Conservation (phyloP, 2,888 invertebrate species). For the Eupithecia inturbata region DNA sequence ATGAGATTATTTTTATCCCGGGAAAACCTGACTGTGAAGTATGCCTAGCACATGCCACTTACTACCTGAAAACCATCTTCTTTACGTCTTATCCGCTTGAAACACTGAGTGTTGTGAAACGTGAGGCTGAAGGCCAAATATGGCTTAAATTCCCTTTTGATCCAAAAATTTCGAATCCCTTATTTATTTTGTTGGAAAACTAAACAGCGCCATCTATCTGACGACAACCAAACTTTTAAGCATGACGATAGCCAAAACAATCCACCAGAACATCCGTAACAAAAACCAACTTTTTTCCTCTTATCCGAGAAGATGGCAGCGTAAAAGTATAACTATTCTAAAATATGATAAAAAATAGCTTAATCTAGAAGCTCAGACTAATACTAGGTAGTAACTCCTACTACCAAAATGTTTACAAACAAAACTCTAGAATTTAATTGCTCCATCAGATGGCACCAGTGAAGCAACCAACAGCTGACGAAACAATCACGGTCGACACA, state of each 20-base stretch:
- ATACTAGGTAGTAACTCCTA: no score
- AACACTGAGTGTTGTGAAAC: no score
- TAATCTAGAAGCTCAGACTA: no score
- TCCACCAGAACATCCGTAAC: not conserved
- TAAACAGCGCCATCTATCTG: constrained; percentile 5
- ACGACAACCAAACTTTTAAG: not conserved
- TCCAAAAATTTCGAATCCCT: no score
- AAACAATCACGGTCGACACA: not conserved
- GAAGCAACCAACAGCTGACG: constrained; percentile 14
- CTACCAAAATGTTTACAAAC: not conserved
- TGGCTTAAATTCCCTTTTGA: no score
- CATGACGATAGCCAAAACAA: not conserved
- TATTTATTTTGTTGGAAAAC: no score
- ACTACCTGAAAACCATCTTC: no score
- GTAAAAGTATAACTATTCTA: not conserved
- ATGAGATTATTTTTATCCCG: no score
- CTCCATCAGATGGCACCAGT: constrained; percentile 25
- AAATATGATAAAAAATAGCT: not conserved
- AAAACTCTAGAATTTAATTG: not conserved
- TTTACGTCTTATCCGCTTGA: no score
- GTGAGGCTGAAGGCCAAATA: no score
- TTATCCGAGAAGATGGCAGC: not conserved
- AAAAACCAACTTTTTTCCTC: not conserved
- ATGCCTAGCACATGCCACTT: no score
- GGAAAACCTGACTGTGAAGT: no score